These are phyloP conservation scores for Cochlearius cochlearius DNA, from an alignment of 2,113 vertebrate genomes.

Conservation along the genomic window DNA sequence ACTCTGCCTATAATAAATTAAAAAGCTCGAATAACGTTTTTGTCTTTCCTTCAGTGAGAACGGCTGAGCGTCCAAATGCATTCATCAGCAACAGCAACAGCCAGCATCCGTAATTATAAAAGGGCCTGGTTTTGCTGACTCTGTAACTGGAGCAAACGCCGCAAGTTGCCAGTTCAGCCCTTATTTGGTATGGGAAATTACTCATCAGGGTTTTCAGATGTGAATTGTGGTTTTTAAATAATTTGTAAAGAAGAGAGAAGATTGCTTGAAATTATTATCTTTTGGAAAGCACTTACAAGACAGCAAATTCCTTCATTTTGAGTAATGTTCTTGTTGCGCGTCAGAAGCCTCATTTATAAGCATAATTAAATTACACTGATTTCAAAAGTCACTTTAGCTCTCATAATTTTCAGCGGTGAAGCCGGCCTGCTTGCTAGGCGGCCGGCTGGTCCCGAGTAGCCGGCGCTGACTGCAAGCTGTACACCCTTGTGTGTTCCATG, in stretches of 20 bases:
- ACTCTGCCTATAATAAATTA: background rate
- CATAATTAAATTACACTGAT: background rate
- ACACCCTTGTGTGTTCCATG: accelerated
- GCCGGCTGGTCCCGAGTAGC: accelerated
- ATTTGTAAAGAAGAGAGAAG: background rate
- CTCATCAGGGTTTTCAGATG: background rate
- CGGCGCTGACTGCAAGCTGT: background rate
- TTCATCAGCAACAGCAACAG: background rate
- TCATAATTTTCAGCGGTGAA: background rate
- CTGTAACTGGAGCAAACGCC: background rate
- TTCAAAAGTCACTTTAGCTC: background rate
- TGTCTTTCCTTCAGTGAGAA: background rate
- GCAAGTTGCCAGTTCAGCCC: background rate
- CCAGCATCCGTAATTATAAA: background rate
- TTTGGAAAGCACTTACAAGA: background rate
- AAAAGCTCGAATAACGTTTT: background rate
- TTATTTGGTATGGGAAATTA: background rate
- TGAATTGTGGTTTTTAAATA: background rate
- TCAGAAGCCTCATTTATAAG: background rate
- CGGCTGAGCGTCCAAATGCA: background rate
- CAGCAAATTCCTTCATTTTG: background rate
- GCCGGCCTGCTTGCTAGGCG: background rate
- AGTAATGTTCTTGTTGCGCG: background rate
- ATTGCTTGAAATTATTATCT: background rate
- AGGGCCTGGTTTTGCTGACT: background rate